Base-by-base conservation (phyloP, 2,888 invertebrate genomes). In the Acleris emargana region DNA sequence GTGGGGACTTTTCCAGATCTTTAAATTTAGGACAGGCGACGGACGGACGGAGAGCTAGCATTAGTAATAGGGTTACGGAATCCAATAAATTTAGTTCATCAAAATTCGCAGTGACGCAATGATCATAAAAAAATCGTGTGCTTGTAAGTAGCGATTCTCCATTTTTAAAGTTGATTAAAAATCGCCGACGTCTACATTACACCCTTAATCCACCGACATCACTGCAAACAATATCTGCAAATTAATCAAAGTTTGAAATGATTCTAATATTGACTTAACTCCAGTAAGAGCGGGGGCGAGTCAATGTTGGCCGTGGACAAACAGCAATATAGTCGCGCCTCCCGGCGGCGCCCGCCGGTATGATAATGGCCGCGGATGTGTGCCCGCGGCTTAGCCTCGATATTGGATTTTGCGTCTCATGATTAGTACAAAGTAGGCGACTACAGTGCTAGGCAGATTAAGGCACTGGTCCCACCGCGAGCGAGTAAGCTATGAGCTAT, bases 221-320 rank as follows among this genome's bases (percentile, higher is more conserved):
- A 89, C 69, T 81, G 87, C 74, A 90, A 91, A 92, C 89, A 92
- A 82, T 87, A 85, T 87, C 84, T 84, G 85, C 83, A 82, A 91
- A 91, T 92, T 92, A 92, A 92, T 92, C 89, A 91, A 91, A 91
- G 87, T 91, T 91, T 89, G 80, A 88, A 89, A 89, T 89, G 80
- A 90, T 91, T 91, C 88, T 84, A 92, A 92, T 91, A 91, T 92
- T 92, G 88, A 87, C 89, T 81, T 91, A 92, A 91, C 90, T 90
- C 86, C 87, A 83, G 88, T 89, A 89, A 89, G 90, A 89, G 84
- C 84, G 84, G 83, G 73, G 69, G 70, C 75, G 78, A 69, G 71
- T 85, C 87, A 91, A 89, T 85, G 84, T 91, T 91, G 87, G 88
- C 76, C 51, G 77, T 67, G 62, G 68, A 84, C 87, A 91, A 90